Percentiles rank a stretch among this genome's conserved stretches.
Conservation (phyloP, 2,113 vertebrate genomes). For the Conger conger region DNA sequence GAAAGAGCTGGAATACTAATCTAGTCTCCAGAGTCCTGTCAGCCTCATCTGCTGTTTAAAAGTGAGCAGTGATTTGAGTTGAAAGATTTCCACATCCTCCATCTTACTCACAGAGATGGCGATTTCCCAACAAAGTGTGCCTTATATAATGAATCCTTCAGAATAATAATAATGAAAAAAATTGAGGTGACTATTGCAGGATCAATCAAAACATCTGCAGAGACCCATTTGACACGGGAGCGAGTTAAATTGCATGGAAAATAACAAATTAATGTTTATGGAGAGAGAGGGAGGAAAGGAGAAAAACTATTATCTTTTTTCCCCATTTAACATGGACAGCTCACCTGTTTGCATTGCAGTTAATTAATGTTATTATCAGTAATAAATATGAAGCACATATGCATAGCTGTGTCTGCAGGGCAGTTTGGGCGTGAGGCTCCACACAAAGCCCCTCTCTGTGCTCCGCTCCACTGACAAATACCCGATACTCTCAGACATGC, state of each 20-base stretch:
- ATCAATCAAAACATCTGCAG: not conserved
- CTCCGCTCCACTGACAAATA: slow-evolving; percentile 64
- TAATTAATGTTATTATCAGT: slow-evolving; percentile 16
- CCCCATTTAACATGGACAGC: not conserved
- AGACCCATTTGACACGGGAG: not conserved
- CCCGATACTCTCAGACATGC: slow-evolving; percentile 65
- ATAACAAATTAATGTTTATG: not conserved
- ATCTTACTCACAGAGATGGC: not conserved
- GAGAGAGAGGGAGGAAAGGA: not conserved
- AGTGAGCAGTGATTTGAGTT: not conserved
- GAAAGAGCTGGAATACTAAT: not conserved
- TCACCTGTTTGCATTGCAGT: not conserved
- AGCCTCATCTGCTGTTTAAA: not conserved
- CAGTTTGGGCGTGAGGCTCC: slow-evolving; percentile 46
- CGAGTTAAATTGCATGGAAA: not conserved
- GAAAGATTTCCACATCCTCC: not conserved
- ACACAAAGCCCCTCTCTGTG: slow-evolving; percentile 72
- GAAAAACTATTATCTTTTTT: not conserved
- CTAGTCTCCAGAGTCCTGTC: not conserved
- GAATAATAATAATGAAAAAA: not conserved
- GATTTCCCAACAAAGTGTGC: not conserved
- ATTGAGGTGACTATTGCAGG: not conserved
- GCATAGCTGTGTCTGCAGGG: slow-evolving; percentile 52
- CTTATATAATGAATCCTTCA: not conserved
- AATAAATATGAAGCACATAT: not conserved